Evolutionary conservation across 2,888 invertebrate species (phyloP).

Genomic region (Ferrisia virgata): DNA sequence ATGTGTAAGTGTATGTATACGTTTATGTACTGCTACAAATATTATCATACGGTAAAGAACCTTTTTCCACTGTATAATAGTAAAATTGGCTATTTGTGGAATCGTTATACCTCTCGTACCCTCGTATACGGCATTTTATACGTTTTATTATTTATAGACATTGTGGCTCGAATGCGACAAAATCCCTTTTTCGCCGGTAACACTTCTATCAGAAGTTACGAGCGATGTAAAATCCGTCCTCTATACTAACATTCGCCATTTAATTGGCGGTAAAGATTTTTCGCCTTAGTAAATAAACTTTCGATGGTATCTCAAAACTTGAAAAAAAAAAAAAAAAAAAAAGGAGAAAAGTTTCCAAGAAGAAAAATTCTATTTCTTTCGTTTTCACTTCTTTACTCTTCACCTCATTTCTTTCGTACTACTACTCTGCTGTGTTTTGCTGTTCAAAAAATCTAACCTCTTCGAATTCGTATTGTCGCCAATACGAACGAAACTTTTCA

Average conservation of each 20-base stretch:
- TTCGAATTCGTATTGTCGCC: neutral
- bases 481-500: neutral
- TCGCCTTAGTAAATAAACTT: conserved; percentile 3
- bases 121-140: neutral
- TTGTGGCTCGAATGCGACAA: conserved; percentile 26
- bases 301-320: neutral
- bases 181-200: neutral
- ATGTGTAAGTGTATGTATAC: conserved; percentile 12
- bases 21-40: conserved; percentile 30
- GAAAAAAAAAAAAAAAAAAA: neutral
- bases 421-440: no score
- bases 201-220: conserved; percentile 28
- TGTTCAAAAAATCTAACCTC: neutral
- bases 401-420: neutral
- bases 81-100: conserved; percentile 30
- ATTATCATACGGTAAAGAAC: conserved; percentile 26
- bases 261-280: conserved; percentile 16
- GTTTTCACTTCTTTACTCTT: neutral
- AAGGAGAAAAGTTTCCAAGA: neutral
- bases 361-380: neutral
- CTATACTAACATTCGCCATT: conserved; percentile 5
- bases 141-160: conserved; percentile 26
- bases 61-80: conserved; percentile 30
- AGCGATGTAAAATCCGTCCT: conserved; percentile 23
- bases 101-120: conserved; percentile 22